Conservation (phyloP, 2,797 vertebrate species). For the Falco concolor region DNA sequence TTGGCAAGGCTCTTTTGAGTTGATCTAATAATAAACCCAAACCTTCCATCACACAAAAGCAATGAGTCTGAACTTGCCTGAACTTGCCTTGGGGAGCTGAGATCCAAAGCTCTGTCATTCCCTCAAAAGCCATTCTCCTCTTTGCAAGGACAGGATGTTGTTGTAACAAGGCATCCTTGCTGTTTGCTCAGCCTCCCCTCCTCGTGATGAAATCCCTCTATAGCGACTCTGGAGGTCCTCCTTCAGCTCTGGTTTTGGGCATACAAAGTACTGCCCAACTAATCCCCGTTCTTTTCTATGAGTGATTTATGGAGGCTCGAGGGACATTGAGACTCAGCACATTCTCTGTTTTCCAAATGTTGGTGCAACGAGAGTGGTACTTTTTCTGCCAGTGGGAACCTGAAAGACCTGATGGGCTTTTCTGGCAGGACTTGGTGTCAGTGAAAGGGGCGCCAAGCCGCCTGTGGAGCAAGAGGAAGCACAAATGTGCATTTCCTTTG, state of each 20-base stretch:
- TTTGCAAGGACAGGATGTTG: constrained; percentile 62
- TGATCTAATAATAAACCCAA: constrained; percentile 60
- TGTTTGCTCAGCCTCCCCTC: constrained; percentile 37
- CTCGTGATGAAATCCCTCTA: constrained; percentile 55
- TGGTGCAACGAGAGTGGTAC: background rate
- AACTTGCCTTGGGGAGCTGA: constrained; percentile 36
- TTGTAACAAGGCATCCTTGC: constrained; percentile 48
- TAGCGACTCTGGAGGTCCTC: constrained; percentile 57
- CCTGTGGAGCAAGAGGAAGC: background rate
- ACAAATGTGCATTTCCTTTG: background rate
- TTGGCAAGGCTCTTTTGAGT: constrained; percentile 53
- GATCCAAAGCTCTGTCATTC: constrained; percentile 62
- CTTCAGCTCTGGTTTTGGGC: background rate
- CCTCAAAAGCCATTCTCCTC: constrained; percentile 57
- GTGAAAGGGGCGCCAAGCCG: background rate
- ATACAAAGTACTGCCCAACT: constrained; percentile 33
- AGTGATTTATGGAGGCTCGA: constrained; percentile 46
- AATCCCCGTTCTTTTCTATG: constrained; percentile 46
- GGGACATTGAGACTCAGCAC: constrained; percentile 7
- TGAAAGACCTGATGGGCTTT: constrained; percentile 35
- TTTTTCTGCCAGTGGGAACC: constrained; percentile 51
- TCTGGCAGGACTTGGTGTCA: constrained; percentile 8
- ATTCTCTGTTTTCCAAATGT: constrained; percentile 38
- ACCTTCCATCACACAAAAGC: constrained; percentile 16
- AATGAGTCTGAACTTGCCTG: constrained; percentile 63